phyloP scores from a whole-genome alignment of 2,888 invertebrate species.

The Eledone cirrhosa region DNA sequence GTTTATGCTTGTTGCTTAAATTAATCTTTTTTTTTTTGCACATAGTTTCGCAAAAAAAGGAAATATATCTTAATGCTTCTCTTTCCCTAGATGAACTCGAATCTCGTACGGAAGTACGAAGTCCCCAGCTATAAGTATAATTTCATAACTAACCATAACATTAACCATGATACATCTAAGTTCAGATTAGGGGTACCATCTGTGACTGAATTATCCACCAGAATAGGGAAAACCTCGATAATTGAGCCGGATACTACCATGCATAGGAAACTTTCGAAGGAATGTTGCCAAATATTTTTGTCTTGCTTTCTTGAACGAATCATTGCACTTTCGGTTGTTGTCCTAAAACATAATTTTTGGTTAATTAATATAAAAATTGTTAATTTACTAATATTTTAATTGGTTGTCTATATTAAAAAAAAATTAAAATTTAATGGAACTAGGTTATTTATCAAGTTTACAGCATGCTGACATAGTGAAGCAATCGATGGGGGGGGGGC shows the following conservation, averaged over 20 bases:
- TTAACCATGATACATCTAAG: slow-evolving; percentile 17
- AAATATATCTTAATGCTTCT: slow-evolving; percentile 19
- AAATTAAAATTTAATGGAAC: too few relatives aligned
- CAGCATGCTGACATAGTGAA: too few relatives aligned
- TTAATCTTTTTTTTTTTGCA: not conserved
- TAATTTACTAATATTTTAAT: too few relatives aligned
- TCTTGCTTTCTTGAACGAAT: too few relatives aligned
- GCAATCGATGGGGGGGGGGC: too few relatives aligned
- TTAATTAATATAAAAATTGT: too few relatives aligned
- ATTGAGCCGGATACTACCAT: too few relatives aligned
- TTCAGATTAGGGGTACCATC: slow-evolving; percentile 12
- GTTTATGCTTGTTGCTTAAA: too few relatives aligned
- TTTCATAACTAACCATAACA: slow-evolving; percentile 20
- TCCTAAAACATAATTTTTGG: too few relatives aligned
- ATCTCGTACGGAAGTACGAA: slow-evolving; percentile 13
- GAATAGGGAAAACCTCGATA: not conserved
- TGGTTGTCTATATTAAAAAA: too few relatives aligned
- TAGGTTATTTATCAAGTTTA: too few relatives aligned
- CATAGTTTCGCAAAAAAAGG: not conserved
- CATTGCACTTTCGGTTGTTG: too few relatives aligned
- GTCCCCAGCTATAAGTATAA: slow-evolving; percentile 24
- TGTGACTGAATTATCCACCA: slow-evolving; percentile 7
- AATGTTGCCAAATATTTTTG: slow-evolving; percentile 11
- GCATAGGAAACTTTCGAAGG: slow-evolving; percentile 12
- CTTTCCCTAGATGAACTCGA: slow-evolving; percentile 21